Percentiles rank a stretch among this genome's conserved stretches.
Conservation (phyloP, 2,113 vertebrate genomes). For the Neolamprologus brichardi region DNA sequence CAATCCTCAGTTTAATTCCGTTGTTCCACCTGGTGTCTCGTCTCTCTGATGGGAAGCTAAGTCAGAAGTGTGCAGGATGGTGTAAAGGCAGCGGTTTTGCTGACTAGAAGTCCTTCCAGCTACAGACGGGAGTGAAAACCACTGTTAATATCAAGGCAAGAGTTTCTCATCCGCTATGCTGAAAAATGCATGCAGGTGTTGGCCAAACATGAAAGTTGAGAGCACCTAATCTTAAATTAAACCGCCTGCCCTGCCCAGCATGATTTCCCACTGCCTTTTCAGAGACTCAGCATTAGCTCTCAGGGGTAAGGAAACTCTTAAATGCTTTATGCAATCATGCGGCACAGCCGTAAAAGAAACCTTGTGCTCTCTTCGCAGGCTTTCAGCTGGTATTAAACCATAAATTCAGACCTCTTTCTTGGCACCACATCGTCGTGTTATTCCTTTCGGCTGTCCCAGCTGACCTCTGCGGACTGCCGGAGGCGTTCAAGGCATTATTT, state of each 20-base stretch:
- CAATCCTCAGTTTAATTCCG: not conserved
- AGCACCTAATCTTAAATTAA: not conserved
- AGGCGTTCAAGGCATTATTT: not conserved
- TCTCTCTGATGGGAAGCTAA: not conserved
- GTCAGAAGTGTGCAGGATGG: not conserved
- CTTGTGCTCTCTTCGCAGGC: not conserved
- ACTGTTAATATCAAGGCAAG: not conserved
- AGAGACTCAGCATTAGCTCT: conserved; percentile 17
- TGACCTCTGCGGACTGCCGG: not conserved
- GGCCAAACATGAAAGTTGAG: not conserved
- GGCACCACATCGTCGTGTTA: not conserved
- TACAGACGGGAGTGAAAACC: not conserved
- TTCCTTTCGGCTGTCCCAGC: not conserved
- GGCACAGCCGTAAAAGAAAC: conserved; percentile 28
- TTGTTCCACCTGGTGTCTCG: not conserved
- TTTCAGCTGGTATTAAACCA: conserved; percentile 26
- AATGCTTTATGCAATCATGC: conserved; percentile 39
- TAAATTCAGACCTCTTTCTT: conserved; percentile 20
- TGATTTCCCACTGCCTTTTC: not conserved
- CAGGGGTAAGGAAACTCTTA: conserved; percentile 31
- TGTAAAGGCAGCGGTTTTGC: not conserved
- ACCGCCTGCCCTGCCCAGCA: not conserved
- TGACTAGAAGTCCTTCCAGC: not conserved
- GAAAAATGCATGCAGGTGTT: not conserved
- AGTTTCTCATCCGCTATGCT: not conserved